Conservation (phyloP, 2,797 vertebrate genomes). For the Acipenser ruthenus region DNA sequence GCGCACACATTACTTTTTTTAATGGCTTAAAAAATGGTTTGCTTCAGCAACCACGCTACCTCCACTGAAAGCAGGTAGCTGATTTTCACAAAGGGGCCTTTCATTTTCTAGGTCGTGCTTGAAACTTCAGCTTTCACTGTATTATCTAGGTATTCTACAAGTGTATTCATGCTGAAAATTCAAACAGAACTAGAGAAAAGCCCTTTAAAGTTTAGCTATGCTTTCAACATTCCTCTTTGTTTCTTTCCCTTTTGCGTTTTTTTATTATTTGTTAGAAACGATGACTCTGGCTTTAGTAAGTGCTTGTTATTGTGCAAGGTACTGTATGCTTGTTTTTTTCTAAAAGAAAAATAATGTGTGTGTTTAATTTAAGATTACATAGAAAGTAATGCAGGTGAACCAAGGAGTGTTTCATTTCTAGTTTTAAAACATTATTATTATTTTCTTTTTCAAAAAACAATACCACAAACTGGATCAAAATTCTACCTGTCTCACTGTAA, state of each 20-base stretch:
- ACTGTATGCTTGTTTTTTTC: no score
- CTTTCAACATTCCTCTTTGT: conserved; percentile 27
- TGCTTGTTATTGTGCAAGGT: no score
- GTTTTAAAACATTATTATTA: no score
- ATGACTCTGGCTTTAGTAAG: no score
- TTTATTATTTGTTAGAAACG: no score
- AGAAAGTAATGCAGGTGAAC: no score
- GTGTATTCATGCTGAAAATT: conserved; percentile 43
- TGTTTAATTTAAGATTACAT: no score
- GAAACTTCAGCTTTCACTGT: conserved; percentile 46
- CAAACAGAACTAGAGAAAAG: conserved; percentile 40
- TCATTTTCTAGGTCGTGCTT: conserved; percentile 38
- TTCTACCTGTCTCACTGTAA: no score
- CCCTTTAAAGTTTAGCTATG: conserved; percentile 19
- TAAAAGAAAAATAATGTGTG: no score
- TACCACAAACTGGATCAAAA: no score
- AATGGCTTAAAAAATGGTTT: conserved; percentile 15
- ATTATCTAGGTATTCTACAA: conserved; percentile 49
- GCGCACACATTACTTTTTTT: neutral
- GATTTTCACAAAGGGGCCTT: conserved; percentile 40
- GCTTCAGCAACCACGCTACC: conserved; percentile 29
- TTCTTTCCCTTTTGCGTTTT: conserved; percentile 10
- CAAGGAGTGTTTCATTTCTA: no score
- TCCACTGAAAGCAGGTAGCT: conserved; percentile 27
- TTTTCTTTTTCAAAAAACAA: no score